A percentile compares a stretch with the other conserved stretches of the same genome.
These are phyloP conservation scores for Macquaria ambigua DNA, from an alignment of 2,113 vertebrate genomes.

Conservation along the genomic window DNA sequence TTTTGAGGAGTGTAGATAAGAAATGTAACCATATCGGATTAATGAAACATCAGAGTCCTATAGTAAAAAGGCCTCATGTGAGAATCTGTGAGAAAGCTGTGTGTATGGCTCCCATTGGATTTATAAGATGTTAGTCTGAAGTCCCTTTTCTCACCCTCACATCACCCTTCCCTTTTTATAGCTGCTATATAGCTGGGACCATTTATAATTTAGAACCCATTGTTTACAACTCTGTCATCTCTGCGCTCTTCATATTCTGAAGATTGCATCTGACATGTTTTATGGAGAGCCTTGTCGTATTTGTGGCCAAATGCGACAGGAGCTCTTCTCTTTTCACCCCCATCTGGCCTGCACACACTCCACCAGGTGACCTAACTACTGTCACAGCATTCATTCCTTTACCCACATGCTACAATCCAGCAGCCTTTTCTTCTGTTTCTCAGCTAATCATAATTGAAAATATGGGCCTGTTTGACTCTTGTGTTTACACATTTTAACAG, in stretches of 20 bases:
- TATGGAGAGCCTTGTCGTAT: conserved; percentile 41
- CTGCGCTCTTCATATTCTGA: conserved; percentile 25
- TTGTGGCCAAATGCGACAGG: conserved; percentile 52
- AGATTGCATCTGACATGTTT: conserved; percentile 62
- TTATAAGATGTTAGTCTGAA: conserved; percentile 15
- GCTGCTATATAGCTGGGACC: neutral
- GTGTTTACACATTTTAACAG: neutral
- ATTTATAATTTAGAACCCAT: conserved; percentile 69
- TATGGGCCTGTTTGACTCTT: neutral
- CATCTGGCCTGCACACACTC: conserved; percentile 26
- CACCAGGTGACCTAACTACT: conserved; percentile 19
- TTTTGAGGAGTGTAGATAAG: neutral
- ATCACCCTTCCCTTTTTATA: conserved; percentile 7
- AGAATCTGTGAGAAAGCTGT: conserved; percentile 3
- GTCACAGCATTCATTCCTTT: conserved; percentile 21
- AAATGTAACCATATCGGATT: neutral
- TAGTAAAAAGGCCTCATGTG: neutral
- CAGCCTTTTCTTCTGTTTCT: neutral
- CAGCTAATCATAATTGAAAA: neutral
- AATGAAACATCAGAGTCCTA: neutral
- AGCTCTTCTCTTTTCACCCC: neutral
- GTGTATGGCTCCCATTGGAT: neutral
- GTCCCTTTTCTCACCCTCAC: conserved; percentile 53
- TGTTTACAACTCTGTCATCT: conserved; percentile 70
- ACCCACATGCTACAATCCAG: neutral